A percentile compares a stretch with the other conserved stretches of the same genome.
phyloP scores from a whole-genome alignment of 1,140 invertebrate genomes.

The Caenorhabditis briggsae region DNA sequence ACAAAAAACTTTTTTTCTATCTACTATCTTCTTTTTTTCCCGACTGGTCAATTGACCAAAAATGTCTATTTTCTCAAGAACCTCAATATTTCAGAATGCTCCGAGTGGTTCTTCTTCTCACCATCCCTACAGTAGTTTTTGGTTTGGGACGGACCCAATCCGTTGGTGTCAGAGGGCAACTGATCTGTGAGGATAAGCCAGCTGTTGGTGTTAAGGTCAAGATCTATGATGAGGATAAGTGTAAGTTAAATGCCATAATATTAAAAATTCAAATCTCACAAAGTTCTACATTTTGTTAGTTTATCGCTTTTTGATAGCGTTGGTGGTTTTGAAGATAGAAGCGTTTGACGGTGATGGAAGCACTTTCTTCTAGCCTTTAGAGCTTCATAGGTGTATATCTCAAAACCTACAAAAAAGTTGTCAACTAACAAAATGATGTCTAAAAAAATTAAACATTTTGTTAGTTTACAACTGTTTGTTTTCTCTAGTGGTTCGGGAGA shows the following conservation, averaged over 20 bases:
- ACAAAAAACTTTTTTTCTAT: neutral
- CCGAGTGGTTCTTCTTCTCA: neutral
- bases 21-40: neutral
- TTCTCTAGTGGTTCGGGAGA: no score
- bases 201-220: conserved; percentile 68
- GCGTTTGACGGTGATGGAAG: no score
- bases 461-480: no score
- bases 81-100: neutral
- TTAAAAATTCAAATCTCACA: no score
- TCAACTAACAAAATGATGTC: no score
- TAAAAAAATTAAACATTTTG: no score
- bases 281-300: no score
- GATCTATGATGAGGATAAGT: conserved; percentile 70
- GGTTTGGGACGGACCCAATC: conserved; percentile 57
- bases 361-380: no score
- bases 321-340: no score
- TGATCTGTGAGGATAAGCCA: conserved; percentile 62
- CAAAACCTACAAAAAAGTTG: no score
- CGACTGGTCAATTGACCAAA: neutral
- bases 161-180: conserved; percentile 52
- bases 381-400: no score
- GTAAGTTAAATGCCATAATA: conserved; percentile 61
- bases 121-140: conserved; percentile 13
- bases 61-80: neutral
- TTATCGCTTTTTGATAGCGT: no score